Evolutionary conservation across 2,888 invertebrate species (phyloP).

Genomic region (Conops quadrifasciatus): DNA sequence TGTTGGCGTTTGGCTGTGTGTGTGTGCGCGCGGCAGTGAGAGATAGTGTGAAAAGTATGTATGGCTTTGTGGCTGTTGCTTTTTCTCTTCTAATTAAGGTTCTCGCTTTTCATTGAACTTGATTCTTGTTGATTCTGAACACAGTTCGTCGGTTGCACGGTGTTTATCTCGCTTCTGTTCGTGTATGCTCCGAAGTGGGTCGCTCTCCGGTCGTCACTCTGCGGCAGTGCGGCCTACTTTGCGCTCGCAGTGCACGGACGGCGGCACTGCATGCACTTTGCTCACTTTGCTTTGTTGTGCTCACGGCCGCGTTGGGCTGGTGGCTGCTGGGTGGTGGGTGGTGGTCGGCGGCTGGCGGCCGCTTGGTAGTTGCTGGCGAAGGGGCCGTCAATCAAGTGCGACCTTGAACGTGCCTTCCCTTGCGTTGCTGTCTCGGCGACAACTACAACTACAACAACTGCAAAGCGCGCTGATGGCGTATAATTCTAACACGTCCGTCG

Average conservation of each 20-base stretch:
- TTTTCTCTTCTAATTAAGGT: not conserved
- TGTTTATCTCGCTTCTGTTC: slow-evolving; percentile 12
- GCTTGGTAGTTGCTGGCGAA: too few species aligned
- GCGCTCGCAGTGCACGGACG: not conserved
- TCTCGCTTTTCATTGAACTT: slow-evolving; percentile 16
- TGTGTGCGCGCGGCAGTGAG: not conserved
- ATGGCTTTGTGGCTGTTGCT: too few species aligned
- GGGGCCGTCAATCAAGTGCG: slow-evolving; percentile 53
- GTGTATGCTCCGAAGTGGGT: slow-evolving; percentile 28
- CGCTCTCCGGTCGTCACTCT: not conserved
- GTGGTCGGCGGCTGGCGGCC: not conserved
- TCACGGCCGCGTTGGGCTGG: not conserved
- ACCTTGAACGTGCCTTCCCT: slow-evolving; percentile 60
- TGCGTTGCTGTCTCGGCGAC: slow-evolving; percentile 51
- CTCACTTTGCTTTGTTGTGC: not conserved
- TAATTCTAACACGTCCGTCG: not conserved
- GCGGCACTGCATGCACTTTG: too few species aligned
- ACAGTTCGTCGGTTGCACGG: slow-evolving; percentile 16
- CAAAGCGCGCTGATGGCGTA: not conserved
- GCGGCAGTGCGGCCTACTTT: slow-evolving; percentile 4
- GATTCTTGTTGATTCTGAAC: slow-evolving; percentile 23
- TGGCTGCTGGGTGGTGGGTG: not conserved
- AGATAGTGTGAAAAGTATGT: not conserved
- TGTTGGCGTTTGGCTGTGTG: not conserved
- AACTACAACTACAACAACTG: not conserved